phyloP scores from a whole-genome alignment of 2,797 vertebrate species.

The Molossus molossus region DNA sequence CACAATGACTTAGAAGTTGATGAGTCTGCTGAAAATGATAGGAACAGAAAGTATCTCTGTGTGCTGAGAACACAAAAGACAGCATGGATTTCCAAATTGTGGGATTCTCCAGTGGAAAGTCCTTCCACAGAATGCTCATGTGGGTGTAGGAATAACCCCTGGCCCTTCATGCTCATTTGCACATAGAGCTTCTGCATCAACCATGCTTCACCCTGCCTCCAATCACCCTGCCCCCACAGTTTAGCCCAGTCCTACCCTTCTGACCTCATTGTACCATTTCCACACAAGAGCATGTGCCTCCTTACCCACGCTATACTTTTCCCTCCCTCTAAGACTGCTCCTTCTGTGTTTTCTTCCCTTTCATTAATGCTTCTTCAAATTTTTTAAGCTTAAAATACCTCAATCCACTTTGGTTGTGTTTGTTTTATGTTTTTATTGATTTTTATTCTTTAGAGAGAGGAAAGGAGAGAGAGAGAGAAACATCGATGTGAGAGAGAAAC shows the following conservation, averaged over 20 bases:
- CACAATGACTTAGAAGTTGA: slow-evolving; percentile 20
- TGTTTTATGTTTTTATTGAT: too few species aligned
- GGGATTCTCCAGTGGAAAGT: neutral
- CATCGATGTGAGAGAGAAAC: too few species aligned
- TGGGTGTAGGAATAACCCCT: neutral
- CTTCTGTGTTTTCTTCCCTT: neutral
- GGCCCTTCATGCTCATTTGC: neutral
- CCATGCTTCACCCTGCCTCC: neutral
- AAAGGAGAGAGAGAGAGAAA: too few species aligned
- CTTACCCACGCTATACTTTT: neutral
- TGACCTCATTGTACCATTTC: slow-evolving; percentile 6
- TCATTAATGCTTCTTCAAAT: neutral
- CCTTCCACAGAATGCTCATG: neutral
- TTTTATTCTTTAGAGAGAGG: too few species aligned
- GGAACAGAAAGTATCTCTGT: slow-evolving; percentile 38
- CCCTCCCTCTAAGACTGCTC: neutral
- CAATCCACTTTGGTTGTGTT: too few species aligned
- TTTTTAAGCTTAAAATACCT: slow-evolving; percentile 48
- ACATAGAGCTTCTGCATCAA: neutral
- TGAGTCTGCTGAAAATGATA: slow-evolving; percentile 37
- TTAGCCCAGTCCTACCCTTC: neutral
- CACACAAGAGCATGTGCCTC: neutral
- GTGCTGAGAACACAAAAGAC: neutral
- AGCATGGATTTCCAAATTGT: neutral
- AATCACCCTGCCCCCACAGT: neutral